Evolutionary conservation across 2,888 invertebrate species (phyloP).

Genomic region (Timandra comae): DNA sequence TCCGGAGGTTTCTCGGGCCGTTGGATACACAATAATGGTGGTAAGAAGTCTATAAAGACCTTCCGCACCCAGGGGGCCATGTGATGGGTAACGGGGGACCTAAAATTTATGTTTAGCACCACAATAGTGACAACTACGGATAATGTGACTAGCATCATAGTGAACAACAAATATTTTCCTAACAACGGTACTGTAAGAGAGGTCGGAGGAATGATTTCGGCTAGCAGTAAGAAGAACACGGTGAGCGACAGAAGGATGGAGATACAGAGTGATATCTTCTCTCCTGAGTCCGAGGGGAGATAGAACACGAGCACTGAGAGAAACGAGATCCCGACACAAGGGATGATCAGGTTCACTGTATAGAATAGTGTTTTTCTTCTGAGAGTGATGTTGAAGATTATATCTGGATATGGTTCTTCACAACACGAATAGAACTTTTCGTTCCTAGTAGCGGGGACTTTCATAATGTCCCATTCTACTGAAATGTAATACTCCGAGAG

Average conservation of each 20-base stretch:
- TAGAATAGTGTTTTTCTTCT: constrained; percentile 97
- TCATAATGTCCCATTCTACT: constrained; percentile 99
- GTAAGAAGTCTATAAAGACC: constrained; percentile 90
- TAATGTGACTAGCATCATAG: constrained; percentile 95
- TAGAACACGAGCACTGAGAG: constrained; percentile 98
- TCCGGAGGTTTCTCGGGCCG: constrained; percentile 89
- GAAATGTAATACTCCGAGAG: constrained; percentile 96
- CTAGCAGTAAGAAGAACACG: constrained; percentile 94
- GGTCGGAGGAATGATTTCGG: constrained; percentile 96
- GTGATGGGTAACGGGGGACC: constrained; percentile 93
- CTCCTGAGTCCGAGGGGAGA: constrained; percentile 97
- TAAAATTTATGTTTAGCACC: constrained; percentile 94
- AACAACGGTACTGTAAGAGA: constrained; percentile 93
- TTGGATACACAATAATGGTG: constrained; percentile 91
- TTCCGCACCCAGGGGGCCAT: constrained; percentile 94
- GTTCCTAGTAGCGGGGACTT: constrained; percentile 91
- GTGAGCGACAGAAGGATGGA: constrained; percentile 94
- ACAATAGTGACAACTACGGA: constrained; percentile 96
- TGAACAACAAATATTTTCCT: constrained; percentile 95
- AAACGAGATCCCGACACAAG: constrained; percentile 97
- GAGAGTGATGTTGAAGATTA: constrained; percentile 97
- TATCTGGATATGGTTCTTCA: constrained; percentile 97
- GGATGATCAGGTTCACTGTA: constrained; percentile 97
- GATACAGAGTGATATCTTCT: constrained; percentile 97
- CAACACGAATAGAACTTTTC: constrained; percentile 98